Evolutionary conservation across 1,140 invertebrate genomes (phyloP), one percentile per base, ranked within the genome.

Genomic region (Gryon sp.): DNA sequence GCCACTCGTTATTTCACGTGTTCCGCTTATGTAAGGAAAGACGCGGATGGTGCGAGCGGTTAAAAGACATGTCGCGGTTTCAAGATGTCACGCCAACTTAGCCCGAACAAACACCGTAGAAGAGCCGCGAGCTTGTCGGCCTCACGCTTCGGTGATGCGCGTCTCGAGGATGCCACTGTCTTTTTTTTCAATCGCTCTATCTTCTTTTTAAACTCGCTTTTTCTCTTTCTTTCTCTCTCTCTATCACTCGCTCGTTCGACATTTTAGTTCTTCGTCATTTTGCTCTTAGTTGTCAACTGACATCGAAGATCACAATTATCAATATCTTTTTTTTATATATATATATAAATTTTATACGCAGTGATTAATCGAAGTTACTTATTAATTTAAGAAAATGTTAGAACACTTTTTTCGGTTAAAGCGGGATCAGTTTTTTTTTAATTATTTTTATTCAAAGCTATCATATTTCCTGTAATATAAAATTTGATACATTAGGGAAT

Each of bases 71-170:
- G 86, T 87, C 83, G 82, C 78, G 85, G 84, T 86, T 86, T 84
- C 81, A 80, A 85, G 80, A 84, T 88, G 86, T 88, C 86, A 83
- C 82, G 81, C 62, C 85, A 81, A 73, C 80, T 88, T 87, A 87
- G 81, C 62, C 59, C 26, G 80, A 82, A 85, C 83, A 84, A 83
- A 83, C 82, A 70, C 43, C 68, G 73, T 80, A 80, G 78, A 80
- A 82, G 81, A 81, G 82, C 81, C 80, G 82, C 80, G 78, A 80
- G 78, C 86, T 85, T 87, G 86, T 88, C 82, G 76, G 77, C 74
- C 77, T 88, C 82, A 88, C 85, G 87, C 86, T 87, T 87, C 84
- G 84, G 59, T 85, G 84, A 72, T 78, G 77, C 77, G 62, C 72
- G 77, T 69, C 73, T 68, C 60, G 46, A 62, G 46, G 65, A 69